phyloP scores from a whole-genome alignment of 2,797 vertebrate species.

The Leptoclinus maculatus region DNA sequence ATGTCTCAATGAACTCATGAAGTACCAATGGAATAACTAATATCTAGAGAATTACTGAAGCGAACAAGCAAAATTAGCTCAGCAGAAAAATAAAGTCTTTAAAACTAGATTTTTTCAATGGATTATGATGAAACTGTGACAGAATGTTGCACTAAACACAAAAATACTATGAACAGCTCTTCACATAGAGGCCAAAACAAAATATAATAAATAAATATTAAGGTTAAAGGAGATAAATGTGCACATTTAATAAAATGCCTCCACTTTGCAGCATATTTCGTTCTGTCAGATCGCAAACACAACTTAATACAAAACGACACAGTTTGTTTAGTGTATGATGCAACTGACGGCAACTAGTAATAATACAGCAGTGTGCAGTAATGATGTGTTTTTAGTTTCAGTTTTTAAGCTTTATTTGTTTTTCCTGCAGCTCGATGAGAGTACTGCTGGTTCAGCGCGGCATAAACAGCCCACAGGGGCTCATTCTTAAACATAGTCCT shows the following conservation, averaged over 20 bases:
- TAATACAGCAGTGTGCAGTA: slow-evolving; percentile 35
- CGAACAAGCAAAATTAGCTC: not conserved
- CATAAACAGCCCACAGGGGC: slow-evolving; percentile 70
- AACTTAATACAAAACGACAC: slow-evolving; percentile 15
- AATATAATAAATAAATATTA: not conserved
- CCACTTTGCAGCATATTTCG: slow-evolving; percentile 12
- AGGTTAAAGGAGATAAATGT: not conserved
- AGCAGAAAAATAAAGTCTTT: not conserved
- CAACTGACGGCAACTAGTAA: slow-evolving; percentile 67
- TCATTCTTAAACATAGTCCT: slow-evolving; percentile 72
- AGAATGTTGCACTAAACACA: slow-evolving; percentile 18
- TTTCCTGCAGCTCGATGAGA: slow-evolving; percentile 70
- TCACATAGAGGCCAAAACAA: not conserved
- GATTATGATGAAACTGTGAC: slow-evolving; percentile 6
- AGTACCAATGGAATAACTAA: not conserved
- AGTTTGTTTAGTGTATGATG: slow-evolving; percentile 63
- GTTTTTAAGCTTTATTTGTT: slow-evolving; percentile 65
- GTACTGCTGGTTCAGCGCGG: slow-evolving; percentile 69
- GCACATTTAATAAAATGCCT: slow-evolving; percentile 15
- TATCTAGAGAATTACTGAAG: not conserved
- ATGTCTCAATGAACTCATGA: not conserved
- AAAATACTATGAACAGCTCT: not conserved
- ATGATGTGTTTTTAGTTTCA: slow-evolving; percentile 61
- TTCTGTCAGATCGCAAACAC: slow-evolving; percentile 30
- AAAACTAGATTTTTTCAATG: not conserved